These are phyloP conservation scores for Choristoneura rosaceana DNA, from an alignment of 2,888 invertebrate species.

Conservation along the genomic window DNA sequence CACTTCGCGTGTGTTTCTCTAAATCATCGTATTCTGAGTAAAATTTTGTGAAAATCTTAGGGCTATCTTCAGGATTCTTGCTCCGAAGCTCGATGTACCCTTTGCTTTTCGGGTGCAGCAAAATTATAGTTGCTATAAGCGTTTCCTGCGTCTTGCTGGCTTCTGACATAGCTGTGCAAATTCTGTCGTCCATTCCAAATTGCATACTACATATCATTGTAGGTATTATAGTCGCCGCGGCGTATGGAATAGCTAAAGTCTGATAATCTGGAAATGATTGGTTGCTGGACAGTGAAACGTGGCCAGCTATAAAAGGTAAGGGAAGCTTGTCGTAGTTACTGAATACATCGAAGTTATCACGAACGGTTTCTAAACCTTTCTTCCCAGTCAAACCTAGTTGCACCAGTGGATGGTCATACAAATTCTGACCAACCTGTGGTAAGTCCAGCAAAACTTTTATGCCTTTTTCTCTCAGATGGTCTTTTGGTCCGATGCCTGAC, in stretches of 20 bases:
- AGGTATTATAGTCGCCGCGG: constrained; percentile 6
- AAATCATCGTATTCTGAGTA: constrained; percentile 55
- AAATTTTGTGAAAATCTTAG: constrained; percentile 52
- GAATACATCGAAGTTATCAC: constrained; percentile 5
- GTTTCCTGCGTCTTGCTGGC: constrained; percentile 8
- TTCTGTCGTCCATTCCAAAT: constrained; percentile 1
- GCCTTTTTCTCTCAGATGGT: constrained; percentile 12
- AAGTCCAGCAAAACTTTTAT: constrained; percentile 31
- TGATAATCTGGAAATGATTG: constrained; percentile 19
- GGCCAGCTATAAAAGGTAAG: constrained; percentile 11
- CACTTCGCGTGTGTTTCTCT: constrained; percentile 48
- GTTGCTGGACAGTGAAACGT: constrained; percentile 4
- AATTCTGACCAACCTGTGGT: constrained; percentile 37
- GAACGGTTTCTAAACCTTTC: constrained; percentile 2
- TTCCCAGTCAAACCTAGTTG: neutral
- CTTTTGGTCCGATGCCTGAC: constrained; percentile 13
- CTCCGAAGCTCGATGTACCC: constrained; percentile 59
- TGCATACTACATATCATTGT: constrained; percentile 12
- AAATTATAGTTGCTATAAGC: neutral
- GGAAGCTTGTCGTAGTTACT: constrained; percentile 15
- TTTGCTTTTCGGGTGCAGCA: constrained; percentile 51
- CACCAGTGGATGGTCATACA: constrained; percentile 32
- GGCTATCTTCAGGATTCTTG: constrained; percentile 55
- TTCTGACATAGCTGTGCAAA: constrained; percentile 9
- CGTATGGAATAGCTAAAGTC: constrained; percentile 2